A percentile compares a stretch with the other conserved stretches of the same genome.
Conservation (phyloP, 2,888 invertebrate genomes). For the Cataglyphis rosenhaueri region DNA sequence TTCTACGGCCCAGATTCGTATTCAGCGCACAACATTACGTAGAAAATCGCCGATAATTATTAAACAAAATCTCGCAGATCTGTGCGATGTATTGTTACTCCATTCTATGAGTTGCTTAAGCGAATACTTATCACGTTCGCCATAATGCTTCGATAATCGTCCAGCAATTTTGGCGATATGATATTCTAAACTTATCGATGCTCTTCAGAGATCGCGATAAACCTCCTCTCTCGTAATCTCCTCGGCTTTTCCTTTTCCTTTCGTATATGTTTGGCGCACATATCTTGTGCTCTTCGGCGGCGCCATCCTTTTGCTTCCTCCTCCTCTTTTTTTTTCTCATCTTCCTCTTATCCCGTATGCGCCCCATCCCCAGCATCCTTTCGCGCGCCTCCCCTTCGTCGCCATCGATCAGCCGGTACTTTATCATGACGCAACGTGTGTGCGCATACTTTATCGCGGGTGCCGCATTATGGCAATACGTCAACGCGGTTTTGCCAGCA, state of each 20-base stretch:
- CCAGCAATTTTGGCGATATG: background rate
- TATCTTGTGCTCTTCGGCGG: background rate
- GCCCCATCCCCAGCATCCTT: slow-evolving; percentile 45
- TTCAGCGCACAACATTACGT: background rate
- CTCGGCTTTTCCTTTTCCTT: slow-evolving; percentile 16
- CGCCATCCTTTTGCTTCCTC: background rate
- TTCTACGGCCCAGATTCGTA: background rate
- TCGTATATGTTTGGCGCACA: slow-evolving; percentile 29
- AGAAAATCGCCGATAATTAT: background rate
- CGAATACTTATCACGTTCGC: slow-evolving; percentile 39
- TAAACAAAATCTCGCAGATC: background rate
- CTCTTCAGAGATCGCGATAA: slow-evolving; percentile 51
- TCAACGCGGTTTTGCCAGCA: slow-evolving; percentile 79
- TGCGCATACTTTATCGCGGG: slow-evolving; percentile 71
- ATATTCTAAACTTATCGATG: slow-evolving; percentile 29
- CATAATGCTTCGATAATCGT: slow-evolving; percentile 29
- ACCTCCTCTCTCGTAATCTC: slow-evolving; percentile 15
- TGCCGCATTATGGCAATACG: slow-evolving; percentile 78
- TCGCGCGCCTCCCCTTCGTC: slow-evolving; percentile 61
- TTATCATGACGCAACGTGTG: slow-evolving; percentile 73
- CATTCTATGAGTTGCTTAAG: background rate
- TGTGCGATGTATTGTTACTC: slow-evolving; percentile 17
- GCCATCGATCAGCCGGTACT: slow-evolving; percentile 75
- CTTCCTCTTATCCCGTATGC: slow-evolving; percentile 55
- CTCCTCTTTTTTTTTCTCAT: slow-evolving; percentile 33